Percentiles rank a stretch among this genome's conserved stretches.
Evolutionary conservation across 2,113 vertebrate genomes (phyloP).

Genomic region (Phylloscopus trochilus): DNA sequence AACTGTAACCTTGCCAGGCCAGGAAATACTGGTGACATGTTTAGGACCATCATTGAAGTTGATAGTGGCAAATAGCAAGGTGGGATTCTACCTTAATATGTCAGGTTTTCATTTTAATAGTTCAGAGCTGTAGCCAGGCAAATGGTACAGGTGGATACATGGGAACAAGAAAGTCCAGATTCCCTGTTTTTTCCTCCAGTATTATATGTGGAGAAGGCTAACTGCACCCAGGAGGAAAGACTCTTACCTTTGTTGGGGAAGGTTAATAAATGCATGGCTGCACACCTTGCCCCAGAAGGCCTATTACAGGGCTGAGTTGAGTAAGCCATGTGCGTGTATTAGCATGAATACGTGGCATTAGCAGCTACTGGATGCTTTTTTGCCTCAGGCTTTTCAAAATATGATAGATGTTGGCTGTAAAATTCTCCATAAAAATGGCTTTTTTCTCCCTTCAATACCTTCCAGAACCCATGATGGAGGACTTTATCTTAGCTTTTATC

Average conservation of each 20-base stretch:
- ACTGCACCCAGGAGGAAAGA: not conserved
- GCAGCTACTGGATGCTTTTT: constrained; percentile 13
- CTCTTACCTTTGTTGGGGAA: not conserved
- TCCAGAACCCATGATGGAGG: not conserved
- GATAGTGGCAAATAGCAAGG: not conserved
- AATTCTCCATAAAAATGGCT: not conserved
- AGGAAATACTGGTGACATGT: not conserved
- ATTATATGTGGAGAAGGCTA: not conserved
- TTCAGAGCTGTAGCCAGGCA: not conserved
- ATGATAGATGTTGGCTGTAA: constrained; percentile 1
- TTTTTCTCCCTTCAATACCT: not conserved
- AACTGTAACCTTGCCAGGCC: not conserved
- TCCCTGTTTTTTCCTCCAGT: not conserved
- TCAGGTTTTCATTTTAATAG: not conserved
- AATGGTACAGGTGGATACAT: not conserved
- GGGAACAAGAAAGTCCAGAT: not conserved
- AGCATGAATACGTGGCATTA: constrained; percentile 25
- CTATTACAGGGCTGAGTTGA: constrained; percentile 15
- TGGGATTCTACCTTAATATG: not conserved
- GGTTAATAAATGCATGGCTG: constrained; percentile 39
- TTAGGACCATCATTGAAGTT: not conserved
- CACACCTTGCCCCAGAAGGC: constrained; percentile 29
- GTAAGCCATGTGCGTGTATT: not conserved
- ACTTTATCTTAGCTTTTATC: not conserved
- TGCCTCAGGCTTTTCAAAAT: not conserved